These are phyloP conservation scores for Recurvirostra avosetta DNA, from an alignment of 2,113 vertebrate genomes.

Conservation along the genomic window DNA sequence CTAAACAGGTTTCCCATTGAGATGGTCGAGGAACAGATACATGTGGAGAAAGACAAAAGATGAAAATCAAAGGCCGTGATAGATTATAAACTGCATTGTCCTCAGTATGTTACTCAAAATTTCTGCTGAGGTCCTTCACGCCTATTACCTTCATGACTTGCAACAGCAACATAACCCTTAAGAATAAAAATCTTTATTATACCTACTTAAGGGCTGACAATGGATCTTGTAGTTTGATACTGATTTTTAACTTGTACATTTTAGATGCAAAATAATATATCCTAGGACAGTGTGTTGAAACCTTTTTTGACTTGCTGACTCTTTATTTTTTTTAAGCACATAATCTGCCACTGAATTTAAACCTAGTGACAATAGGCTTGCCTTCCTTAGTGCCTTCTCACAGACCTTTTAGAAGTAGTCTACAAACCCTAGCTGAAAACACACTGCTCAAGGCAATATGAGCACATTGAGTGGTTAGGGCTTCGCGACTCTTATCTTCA, in stretches of 20 bases:
- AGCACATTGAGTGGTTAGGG: neutral
- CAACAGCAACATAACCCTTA: neutral
- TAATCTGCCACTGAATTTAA: neutral
- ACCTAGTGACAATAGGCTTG: neutral
- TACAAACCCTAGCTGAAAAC: neutral
- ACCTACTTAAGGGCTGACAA: neutral
- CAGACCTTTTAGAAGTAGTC: neutral
- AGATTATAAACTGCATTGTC: neutral
- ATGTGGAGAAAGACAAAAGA: neutral
- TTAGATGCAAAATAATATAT: neutral
- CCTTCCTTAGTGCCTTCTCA: neutral
- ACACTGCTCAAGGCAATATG: neutral
- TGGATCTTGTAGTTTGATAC: neutral
- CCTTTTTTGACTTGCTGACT: neutral
- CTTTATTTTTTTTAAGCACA: neutral
- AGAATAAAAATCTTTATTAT: neutral
- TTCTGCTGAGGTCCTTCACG: neutral
- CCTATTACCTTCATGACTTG: neutral
- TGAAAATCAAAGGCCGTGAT: neutral
- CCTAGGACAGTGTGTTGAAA: neutral
- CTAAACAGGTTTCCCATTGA: neutral
- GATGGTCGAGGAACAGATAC: neutral
- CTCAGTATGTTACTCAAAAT: neutral
- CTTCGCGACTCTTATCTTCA: neutral
- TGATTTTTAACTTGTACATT: neutral